Percentiles rank a stretch among this genome's conserved stretches.
Conservation (phyloP, 1,140 invertebrate species). For the Drosophila nannoptera region DNA sequence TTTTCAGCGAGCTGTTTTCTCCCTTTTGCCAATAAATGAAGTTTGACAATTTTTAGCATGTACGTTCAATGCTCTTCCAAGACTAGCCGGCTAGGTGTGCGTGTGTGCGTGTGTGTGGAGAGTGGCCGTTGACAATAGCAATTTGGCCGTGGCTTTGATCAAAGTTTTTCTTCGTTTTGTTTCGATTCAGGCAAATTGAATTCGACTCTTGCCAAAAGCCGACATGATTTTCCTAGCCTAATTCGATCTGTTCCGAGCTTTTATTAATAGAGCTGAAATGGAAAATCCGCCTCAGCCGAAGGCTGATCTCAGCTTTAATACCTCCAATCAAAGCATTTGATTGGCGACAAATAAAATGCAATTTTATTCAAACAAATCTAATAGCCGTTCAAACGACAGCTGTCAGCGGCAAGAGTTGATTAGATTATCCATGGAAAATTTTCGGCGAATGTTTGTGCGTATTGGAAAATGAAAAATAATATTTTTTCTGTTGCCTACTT, state of each 20-base stretch:
- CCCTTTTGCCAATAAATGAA: conserved; percentile 7
- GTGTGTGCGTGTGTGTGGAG: conserved; percentile 8
- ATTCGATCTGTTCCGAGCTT: conserved; percentile 2
- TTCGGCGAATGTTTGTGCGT: no score
- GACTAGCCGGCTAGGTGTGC: conserved; percentile 9
- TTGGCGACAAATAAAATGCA: not conserved
- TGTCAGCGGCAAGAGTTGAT: no score
- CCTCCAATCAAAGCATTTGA: not conserved
- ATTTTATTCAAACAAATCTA: not conserved
- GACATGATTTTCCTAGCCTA: conserved; percentile 18
- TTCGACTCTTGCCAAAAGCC: conserved; percentile 54
- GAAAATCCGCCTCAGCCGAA: not conserved
- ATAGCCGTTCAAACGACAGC: no score
- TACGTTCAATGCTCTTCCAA: conserved; percentile 36
- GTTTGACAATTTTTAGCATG: conserved; percentile 62
- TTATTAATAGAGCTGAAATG: not conserved
- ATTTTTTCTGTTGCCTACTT: conserved; percentile 50
- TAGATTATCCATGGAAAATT: no score
- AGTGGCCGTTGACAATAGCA: conserved; percentile 59
- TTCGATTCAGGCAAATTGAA: conserved; percentile 52
- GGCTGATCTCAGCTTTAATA: not conserved
- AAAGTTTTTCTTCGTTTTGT: conserved; percentile 48
- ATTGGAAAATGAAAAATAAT: not conserved
- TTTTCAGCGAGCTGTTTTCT: not conserved
- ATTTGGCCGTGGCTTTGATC: conserved; percentile 67